Conservation (phyloP, 2,797 vertebrate species). For the Lithobates sylvaticus region DNA sequence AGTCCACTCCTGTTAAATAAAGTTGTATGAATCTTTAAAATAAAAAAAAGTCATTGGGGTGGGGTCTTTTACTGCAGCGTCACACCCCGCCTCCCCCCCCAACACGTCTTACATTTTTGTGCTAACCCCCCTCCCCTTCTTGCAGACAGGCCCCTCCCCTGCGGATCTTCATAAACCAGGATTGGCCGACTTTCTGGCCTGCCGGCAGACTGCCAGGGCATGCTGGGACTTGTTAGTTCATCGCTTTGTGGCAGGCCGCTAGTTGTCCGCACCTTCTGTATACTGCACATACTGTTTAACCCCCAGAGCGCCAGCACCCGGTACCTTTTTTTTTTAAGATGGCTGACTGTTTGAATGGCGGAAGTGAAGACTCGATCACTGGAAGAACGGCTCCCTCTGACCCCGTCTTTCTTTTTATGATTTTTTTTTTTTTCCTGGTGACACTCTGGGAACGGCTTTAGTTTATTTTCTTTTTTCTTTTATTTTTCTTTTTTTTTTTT, state of each 20-base stretch:
- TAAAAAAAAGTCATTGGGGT: slow-evolving; percentile 66
- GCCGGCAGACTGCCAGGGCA: not conserved
- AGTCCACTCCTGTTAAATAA: slow-evolving; percentile 75
- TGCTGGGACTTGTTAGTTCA: not conserved
- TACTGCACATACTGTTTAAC: slow-evolving; percentile 42
- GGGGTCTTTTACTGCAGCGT: slow-evolving; percentile 71
- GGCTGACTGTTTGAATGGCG: slow-evolving; percentile 12
- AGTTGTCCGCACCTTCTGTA: not conserved
- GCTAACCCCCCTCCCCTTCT: slow-evolving; percentile 46
- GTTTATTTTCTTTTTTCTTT: not conserved
- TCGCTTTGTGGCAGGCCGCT: not conserved
- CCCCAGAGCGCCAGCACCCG: not conserved
- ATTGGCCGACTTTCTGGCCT: not conserved
- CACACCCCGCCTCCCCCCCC: not conserved
- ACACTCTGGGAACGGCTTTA: slow-evolving; percentile 78
- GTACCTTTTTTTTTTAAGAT: not conserved
- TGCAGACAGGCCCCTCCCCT: not conserved
- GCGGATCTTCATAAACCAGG: not conserved
- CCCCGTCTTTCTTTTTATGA: not conserved
- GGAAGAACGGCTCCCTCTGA: slow-evolving; percentile 1
- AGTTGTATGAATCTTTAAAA: slow-evolving; percentile 74
- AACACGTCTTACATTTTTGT: not conserved
- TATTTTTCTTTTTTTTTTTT: slow-evolving; percentile 42
- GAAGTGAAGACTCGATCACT: slow-evolving; percentile 12
- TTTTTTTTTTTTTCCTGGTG: slow-evolving; percentile 63